Percentiles rank a stretch among this genome's conserved stretches.
These are phyloP conservation scores for Xiphophorus birchmanni DNA, from an alignment of 2,797 vertebrate species.

Conservation along the genomic window DNA sequence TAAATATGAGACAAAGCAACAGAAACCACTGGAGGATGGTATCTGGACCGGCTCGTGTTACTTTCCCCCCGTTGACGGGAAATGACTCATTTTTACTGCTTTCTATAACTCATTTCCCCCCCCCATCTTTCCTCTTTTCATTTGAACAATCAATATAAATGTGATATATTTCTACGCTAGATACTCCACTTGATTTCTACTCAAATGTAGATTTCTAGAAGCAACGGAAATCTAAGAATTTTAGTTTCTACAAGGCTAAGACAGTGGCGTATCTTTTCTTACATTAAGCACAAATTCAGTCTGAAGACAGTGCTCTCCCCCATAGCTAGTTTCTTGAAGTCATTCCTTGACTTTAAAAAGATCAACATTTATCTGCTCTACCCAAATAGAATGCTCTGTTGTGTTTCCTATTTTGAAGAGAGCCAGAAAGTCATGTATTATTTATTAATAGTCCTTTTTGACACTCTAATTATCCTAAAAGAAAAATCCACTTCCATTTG, in stretches of 20 bases:
- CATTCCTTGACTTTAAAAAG: not conserved
- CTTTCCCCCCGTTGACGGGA: not conserved
- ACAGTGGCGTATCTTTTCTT: too few relatives aligned
- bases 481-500: not conserved
- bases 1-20: conserved; percentile 17
- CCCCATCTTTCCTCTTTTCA: not conserved
- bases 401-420: not conserved
- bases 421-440: not conserved
- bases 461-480: not conserved
- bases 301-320: not conserved
- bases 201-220: not conserved
- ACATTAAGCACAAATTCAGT: not conserved
- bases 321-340: not conserved
- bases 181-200: not conserved
- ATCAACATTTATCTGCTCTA: not conserved
- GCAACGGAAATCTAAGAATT: not conserved
- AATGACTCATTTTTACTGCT: conserved; percentile 2
- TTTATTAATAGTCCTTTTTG: not conserved
- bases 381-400: not conserved
- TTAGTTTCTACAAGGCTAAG: not conserved
- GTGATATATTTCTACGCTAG: not conserved
- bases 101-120: not conserved
- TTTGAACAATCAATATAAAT: not conserved
- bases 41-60: not conserved
- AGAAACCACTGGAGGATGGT: conserved; percentile 4